Conservation (phyloP, 2,113 vertebrate species). For the Picathartes gymnocephalus region DNA sequence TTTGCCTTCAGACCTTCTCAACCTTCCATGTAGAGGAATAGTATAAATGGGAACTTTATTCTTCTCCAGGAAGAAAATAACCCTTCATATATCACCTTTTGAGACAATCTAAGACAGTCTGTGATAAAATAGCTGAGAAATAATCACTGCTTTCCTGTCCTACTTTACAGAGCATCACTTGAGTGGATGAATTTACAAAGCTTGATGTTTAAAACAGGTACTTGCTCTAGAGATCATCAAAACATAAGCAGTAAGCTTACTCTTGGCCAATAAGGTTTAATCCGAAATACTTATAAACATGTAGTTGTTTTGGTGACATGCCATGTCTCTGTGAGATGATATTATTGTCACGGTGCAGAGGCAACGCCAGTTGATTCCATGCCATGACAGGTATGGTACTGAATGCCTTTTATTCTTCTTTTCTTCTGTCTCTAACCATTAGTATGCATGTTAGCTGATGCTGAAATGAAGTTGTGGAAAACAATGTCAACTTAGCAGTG, state of each 20-base stretch:
- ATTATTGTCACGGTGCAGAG: not conserved
- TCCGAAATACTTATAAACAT: not conserved
- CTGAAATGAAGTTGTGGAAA: not conserved
- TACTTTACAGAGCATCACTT: not conserved
- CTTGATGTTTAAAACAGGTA: not conserved
- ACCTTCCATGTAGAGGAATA: not conserved
- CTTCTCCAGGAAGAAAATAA: not conserved
- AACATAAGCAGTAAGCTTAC: not conserved
- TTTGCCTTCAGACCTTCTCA: not conserved
- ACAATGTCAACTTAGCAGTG: not conserved
- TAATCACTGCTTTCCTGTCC: not conserved
- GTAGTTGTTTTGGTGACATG: not conserved
- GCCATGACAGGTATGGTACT: not conserved
- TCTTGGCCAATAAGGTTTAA: not conserved
- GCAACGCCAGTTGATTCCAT: not conserved
- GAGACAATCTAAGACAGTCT: not conserved
- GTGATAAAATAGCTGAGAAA: not conserved
- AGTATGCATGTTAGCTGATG: not conserved
- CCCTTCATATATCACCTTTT: not conserved
- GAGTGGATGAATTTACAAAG: not conserved
- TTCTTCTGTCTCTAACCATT: not conserved
- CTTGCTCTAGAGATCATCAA: not conserved
- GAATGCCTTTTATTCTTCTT: not conserved
- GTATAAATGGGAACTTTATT: not conserved
- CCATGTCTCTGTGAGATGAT: not conserved